phyloP scores from a whole-genome alignment of 2,113 vertebrate species.

The Potamarius usumacintae region DNA sequence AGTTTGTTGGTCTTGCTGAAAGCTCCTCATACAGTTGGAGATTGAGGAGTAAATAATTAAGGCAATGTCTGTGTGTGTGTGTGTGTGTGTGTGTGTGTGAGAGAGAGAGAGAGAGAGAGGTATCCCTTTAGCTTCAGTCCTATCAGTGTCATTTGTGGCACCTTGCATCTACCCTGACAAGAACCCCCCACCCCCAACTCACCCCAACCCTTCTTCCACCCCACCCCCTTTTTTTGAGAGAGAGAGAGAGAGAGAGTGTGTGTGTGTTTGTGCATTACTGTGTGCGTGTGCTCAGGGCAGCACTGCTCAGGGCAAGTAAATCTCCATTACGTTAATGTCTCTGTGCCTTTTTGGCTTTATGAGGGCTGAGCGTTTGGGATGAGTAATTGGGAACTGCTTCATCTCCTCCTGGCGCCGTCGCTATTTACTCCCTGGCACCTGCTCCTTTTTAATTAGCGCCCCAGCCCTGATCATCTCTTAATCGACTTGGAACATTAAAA shows the following conservation, averaged over 20 bases:
- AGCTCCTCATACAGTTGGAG: conserved; percentile 9
- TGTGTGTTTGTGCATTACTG: conserved; percentile 21
- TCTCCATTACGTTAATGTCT: conserved; percentile 59
- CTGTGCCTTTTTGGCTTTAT: conserved; percentile 54
- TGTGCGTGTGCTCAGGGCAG: conserved; percentile 34
- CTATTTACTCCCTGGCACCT: conserved; percentile 65
- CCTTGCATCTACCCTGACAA: not conserved
- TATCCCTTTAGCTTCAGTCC: not conserved
- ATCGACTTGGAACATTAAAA: conserved; percentile 65
- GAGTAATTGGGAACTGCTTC: conserved; percentile 55
- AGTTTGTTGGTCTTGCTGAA: conserved; percentile 16
- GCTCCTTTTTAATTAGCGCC: conserved; percentile 66
- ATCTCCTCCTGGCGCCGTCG: conserved; percentile 49
- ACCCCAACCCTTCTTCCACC: not conserved
- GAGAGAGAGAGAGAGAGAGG: not conserved
- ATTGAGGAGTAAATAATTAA: not conserved
- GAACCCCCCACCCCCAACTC: not conserved
- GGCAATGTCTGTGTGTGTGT: not conserved
- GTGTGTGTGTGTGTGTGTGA: conserved; percentile 16
- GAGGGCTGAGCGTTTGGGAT: conserved; percentile 53
- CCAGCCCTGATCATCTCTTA: conserved; percentile 60
- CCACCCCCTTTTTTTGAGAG: not conserved
- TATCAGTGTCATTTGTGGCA: conserved; percentile 14
- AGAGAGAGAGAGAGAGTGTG: no score
- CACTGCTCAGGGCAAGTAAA: conserved; percentile 49